Conservation (phyloP, 2,888 invertebrate species). For the Melikaiella ostensackeni region DNA sequence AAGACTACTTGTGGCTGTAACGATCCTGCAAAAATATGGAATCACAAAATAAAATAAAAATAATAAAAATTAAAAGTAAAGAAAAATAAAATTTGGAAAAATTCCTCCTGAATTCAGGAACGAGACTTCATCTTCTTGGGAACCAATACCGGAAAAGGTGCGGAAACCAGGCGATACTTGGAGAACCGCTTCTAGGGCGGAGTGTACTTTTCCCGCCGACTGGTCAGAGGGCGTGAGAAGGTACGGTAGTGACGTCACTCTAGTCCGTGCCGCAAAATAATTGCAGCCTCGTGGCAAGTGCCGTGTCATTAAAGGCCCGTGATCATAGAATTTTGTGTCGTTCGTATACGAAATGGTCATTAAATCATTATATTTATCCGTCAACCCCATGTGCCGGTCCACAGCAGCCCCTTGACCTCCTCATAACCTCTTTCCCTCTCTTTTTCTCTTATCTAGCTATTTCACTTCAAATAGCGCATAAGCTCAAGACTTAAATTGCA, state of each 20-base stretch:
- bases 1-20: constrained; percentile 47
- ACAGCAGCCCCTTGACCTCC: constrained; percentile 71
- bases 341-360: constrained; percentile 75
- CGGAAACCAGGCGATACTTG: constrained; percentile 23
- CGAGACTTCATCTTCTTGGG: not conserved
- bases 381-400: constrained; percentile 69
- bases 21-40: constrained; percentile 47
- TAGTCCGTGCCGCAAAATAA: constrained; percentile 73
- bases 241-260: constrained; percentile 71
- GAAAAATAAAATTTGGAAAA: not conserved
- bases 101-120: not conserved
- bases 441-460: constrained; percentile 42
- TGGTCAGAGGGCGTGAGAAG: constrained; percentile 76
- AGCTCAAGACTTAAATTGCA: constrained; percentile 1
- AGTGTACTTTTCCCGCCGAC: constrained; percentile 63
- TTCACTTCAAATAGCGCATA: constrained; percentile 23
- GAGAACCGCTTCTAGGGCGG: constrained; percentile 65
- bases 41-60: no score
- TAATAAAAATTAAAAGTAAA: no score
- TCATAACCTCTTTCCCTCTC: constrained; percentile 52
- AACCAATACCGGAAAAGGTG: constrained; percentile 16
- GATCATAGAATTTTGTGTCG: constrained; percentile 76
- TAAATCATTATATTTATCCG: constrained; percentile 76
- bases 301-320: constrained; percentile 74
- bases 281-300: constrained; percentile 75